phyloP scores from a whole-genome alignment of 2,113 vertebrate genomes.

The Jacana jacana region DNA sequence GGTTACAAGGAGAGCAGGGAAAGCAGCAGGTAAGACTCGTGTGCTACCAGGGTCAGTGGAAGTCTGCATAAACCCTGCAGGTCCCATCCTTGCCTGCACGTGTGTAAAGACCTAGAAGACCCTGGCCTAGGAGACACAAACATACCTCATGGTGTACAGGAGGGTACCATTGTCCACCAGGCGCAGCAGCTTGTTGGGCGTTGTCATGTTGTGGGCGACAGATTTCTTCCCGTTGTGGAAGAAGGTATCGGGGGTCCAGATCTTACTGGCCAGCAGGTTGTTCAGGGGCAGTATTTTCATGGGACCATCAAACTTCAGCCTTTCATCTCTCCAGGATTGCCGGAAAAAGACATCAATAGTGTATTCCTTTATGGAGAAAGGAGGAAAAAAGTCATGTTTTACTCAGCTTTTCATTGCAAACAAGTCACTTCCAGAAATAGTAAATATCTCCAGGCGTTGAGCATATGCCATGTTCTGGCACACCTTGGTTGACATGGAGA shows the following conservation, averaged over 20 bases:
- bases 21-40: neutral
- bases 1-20: neutral
- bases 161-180: slow-evolving; percentile 94
- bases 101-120: neutral
- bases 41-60: neutral
- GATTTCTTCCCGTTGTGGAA: slow-evolving; percentile 99
- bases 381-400: neutral
- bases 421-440: neutral
- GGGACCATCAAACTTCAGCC: slow-evolving; percentile 95
- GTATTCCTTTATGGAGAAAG: slow-evolving; percentile 84
- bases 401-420: neutral
- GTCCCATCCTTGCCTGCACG: neutral
- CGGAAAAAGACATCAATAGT: slow-evolving; percentile 99
- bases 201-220: slow-evolving; percentile 98
- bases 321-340: slow-evolving; percentile 96
- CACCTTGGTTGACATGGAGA: neutral
- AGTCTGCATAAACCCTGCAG: neutral
- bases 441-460: neutral
- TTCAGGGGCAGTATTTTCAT: slow-evolving; percentile 97
- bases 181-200: slow-evolving; percentile 94
- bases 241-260: slow-evolving; percentile 99
- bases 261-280: slow-evolving; percentile 96
- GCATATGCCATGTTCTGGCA: neutral
- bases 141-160: slow-evolving; percentile 97
- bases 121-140: neutral